Evolutionary conservation across 2,888 invertebrate species (phyloP), one percentile per base, ranked within the genome.

Genomic region (Cerastis leucographa): DNA sequence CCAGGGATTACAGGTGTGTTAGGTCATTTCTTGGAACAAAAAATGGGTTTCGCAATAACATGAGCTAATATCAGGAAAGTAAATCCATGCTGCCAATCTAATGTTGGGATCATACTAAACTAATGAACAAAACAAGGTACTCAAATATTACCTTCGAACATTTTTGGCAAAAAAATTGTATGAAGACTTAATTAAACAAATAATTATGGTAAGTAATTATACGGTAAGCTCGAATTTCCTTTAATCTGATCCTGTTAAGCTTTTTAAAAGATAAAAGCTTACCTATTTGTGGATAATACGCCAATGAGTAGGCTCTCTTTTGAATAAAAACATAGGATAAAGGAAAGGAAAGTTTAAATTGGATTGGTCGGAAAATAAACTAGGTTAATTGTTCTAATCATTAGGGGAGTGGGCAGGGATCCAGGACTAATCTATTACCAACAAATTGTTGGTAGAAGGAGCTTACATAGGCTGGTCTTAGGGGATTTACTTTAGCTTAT

Each of bases 371-470:
- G 8, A 49, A 69, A 62, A 17, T 22, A 40, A 82, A 80, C 14
- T 71, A 46, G 85, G 85, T 83, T 83, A 85, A 85, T 85, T 70
- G 69, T 72, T 76, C 51, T 19, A 69, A 85, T 72, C 81, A 85
- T 83, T 83, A 85, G 59, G 29, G 54, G 46, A 78, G 70, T 64
- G 68, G 59, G 49, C 9, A 42, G 46, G 49, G 61, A 69, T 42
- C 44, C 54, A 29, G 40, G 69, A 62, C 46, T 59, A 85, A 83
- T 85, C 61, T 79, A 72, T 81, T 62, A 71, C 71, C 54, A 61
- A 75, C 68, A 40, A 62, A 84, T 68, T 71, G 69, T 70, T 29
- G 40, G 56, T 71, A 25, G 29, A 71, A 67, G 7, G 42, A 25
- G 5, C 17, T 51, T 35, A 40, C 14, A 4, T 12, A 22, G 35